Evolutionary conservation across 2,888 invertebrate species (phyloP), one percentile per base, ranked within the genome.

Genomic region (Gisinianus flammeolus): DNA sequence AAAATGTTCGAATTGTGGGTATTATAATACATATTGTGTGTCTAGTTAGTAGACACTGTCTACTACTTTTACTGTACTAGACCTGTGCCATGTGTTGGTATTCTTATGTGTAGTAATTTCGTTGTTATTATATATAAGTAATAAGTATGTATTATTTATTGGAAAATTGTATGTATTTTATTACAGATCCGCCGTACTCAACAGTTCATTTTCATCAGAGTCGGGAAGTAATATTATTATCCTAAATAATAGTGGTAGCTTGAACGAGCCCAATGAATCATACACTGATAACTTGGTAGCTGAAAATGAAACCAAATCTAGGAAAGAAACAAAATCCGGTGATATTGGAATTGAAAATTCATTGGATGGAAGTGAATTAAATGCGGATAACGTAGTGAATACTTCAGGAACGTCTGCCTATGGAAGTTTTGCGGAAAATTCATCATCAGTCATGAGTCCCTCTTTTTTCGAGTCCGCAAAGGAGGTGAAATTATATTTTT

Each of bases 381-480:
- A 26, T 24, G 64, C 44, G 5, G 62, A 54, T 44, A 31, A 19
- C 22, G 64, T 62, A 16, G 69, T 62, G 26, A 69, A 76, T 33
- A 58, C 68, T 69, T 56, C 76, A 35, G 66, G 66, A 16, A 62
- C 69, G n/a, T 71, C 77, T 44, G 31, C 72, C 2, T 77, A 72
- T 24, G 77, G 66, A 52, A 71, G 71, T 66, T 79, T 79, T 68
- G 71, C 72, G 28, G 74, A 56, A 74, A 74, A 75, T 71, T 54
- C 52, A n/a, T 54, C 52, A n/a, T 54, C 79, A 26, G 69, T 73
- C 26, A 77, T 79, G 74, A 79, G 77, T 68, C 77, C 79, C 0
- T 74, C 77, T 4, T 85, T 83, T 81, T 80, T 85, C 6, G 84
- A 85, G 79, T 85, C 85, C 10, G 85, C 84, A 24, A 85, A 82